Evolutionary conservation across 1,140 invertebrate species (phyloP).

Genomic region (Hypothenemus hampei): DNA sequence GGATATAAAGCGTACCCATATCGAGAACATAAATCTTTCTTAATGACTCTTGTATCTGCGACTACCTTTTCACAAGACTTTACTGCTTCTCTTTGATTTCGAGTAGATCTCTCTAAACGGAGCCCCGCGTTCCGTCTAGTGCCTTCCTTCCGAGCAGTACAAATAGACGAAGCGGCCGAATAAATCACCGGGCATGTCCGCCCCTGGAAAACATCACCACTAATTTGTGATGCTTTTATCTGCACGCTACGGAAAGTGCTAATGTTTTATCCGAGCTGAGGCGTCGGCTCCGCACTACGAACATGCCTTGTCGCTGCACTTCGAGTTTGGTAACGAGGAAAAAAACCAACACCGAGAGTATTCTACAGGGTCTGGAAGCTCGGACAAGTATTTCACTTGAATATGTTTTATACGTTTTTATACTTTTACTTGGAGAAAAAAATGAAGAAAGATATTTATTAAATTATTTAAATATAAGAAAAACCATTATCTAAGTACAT

Average conservation of each 20-base stretch:
- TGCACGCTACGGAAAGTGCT: conserved; percentile 37
- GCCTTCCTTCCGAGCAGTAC: conserved; percentile 7
- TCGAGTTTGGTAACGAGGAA: too few species aligned
- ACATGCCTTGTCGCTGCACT: conserved; percentile 31
- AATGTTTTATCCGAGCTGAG: conserved; percentile 37
- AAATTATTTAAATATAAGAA: too few species aligned
- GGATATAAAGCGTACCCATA: conserved; percentile 3
- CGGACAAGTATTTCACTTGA: too few species aligned
- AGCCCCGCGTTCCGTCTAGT: conserved; percentile 21
- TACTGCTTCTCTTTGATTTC: conserved; percentile 22
- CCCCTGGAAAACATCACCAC: conserved; percentile 29
- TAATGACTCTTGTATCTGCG: conserved; percentile 18
- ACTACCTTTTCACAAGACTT: conserved; percentile 18
- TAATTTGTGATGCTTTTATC: conserved; percentile 43
- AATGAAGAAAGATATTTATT: too few species aligned
- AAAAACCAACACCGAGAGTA: not conserved
- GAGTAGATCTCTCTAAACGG: conserved; percentile 18
- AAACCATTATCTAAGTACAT: too few species aligned
- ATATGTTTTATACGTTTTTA: too few species aligned
- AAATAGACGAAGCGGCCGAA: conserved; percentile 20
- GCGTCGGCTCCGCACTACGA: conserved; percentile 28
- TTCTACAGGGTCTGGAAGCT: too few species aligned
- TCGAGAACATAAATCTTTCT: conserved; percentile 14
- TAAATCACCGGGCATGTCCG: conserved; percentile 26
- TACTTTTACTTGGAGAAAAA: too few species aligned